Evolutionary conservation across 2,888 invertebrate genomes (phyloP).

Genomic region (Odontothrips loti): DNA sequence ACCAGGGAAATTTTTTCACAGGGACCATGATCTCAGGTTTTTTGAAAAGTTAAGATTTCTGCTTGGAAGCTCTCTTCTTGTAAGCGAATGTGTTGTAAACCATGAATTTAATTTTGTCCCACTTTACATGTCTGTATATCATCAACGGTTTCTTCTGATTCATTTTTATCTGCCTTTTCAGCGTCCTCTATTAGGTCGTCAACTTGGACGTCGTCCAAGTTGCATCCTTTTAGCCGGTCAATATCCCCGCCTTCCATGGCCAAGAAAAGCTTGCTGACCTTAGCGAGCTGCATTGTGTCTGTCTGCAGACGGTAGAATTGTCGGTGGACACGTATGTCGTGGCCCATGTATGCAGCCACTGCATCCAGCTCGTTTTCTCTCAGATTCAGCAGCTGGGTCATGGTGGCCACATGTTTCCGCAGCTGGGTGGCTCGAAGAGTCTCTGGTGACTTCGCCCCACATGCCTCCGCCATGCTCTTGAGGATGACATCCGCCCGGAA

Average conservation of each 20-base stretch:
- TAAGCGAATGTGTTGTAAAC: too few relatives aligned
- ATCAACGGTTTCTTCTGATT: too few relatives aligned
- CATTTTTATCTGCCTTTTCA: too few relatives aligned
- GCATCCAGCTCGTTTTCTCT: conserved; percentile 32
- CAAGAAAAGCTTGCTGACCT: conserved; percentile 32
- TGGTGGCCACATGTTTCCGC: conserved; percentile 32
- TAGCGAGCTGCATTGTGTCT: conserved; percentile 32
- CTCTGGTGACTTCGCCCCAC: conserved; percentile 15
- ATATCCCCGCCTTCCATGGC: conserved; percentile 30
- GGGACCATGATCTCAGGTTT: too few relatives aligned
- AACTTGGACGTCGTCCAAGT: conserved; percentile 29
- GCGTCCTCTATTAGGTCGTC: not conserved
- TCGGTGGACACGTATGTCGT: conserved; percentile 30
- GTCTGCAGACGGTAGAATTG: conserved; percentile 33
- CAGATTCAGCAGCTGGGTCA: conserved; percentile 32
- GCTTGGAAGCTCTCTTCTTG: too few relatives aligned
- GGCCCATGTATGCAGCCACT: conserved; percentile 22
- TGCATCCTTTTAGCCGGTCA: not conserved
- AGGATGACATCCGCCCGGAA: conserved; percentile 14
- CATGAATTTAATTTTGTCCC: too few relatives aligned
- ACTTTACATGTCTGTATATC: too few relatives aligned
- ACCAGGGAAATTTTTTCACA: too few relatives aligned
- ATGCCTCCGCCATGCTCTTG: not conserved
- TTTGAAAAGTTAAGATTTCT: too few relatives aligned
- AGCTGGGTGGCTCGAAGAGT: conserved; percentile 32